Conservation (phyloP, 2,888 invertebrate genomes). For the Lasioglossum oenotherae region DNA sequence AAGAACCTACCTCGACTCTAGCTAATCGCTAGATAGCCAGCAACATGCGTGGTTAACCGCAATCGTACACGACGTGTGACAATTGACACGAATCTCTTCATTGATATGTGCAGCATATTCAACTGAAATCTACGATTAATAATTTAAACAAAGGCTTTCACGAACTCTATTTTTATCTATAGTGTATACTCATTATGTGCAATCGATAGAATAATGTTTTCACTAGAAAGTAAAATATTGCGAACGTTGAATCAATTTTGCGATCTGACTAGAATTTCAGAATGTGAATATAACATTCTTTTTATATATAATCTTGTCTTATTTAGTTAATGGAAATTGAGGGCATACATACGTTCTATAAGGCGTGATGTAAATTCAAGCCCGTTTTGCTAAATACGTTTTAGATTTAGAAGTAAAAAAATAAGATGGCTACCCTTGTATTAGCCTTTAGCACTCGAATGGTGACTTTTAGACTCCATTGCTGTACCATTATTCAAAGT, state of each 20-base stretch:
- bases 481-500: too few species aligned
- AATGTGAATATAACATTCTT: not conserved
- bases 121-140: not conserved
- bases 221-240: not conserved
- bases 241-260: not conserved
- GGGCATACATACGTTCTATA: too few species aligned
- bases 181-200: not conserved
- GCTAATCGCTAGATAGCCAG: constrained; percentile 48
- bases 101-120: constrained; percentile 34
- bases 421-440: too few species aligned
- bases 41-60: constrained; percentile 56
- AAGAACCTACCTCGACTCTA: constrained; percentile 33
- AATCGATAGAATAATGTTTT: not conserved
- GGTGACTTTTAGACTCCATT: too few species aligned
- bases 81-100: constrained; percentile 54
- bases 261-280: not conserved
- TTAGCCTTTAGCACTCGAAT: too few species aligned
- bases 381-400: too few species aligned
- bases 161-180: not conserved
- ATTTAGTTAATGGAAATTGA: too few species aligned
- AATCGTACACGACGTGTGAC: constrained; percentile 48
- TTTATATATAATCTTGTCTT: too few species aligned
- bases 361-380: too few species aligned
- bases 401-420: too few species aligned
- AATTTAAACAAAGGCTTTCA: not conserved